Base-by-base conservation (phyloP, 2,888 invertebrate genomes). In the Oeneis ivallda region DNA sequence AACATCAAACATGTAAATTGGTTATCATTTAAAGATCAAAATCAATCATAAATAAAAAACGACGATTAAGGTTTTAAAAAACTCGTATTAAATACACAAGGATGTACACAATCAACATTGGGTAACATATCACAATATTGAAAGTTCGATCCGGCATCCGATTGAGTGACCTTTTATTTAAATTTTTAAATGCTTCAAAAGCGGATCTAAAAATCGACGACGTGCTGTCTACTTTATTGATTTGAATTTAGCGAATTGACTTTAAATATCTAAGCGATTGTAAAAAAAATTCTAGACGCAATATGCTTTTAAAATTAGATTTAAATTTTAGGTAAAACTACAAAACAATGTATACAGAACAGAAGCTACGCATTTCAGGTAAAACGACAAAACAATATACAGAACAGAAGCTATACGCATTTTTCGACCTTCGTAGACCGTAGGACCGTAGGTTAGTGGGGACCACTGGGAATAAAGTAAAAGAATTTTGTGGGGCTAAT, bases 201-300 rank as follows among this genome's bases (percentile, higher is more conserved):
- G 66, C 71, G 71, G 71, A 71, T 71, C 61, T 67, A 13, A 66
- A 60, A 62, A 69, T 67, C 56, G 56, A 58, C 68, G 71, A 69
- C 71, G 70, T 69, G 70, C 70, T 68, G 71, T 71, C 71, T 71
- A 67, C 64, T 67, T 70, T 69, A 71, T 71, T 66, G 62, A 67
- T 67, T 56, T 56, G 13, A 65, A 54, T 53, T 53, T 64, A 64
- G 59, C 11, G 47, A 53, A 15, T 65, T 53, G 43, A 62, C 64
- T 62, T 62, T 61, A 45, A 17, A 17, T 34, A 37, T 59, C 47
- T 41, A 52, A 41, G 19, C 39, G 37, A 37, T 37, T 37, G 7
- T 37, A 8, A 8, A 37, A 37, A 26, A 26, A 26, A 2, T 26
- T 4, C 26, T 2, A 26, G 26, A 26, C 2, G 26, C 26, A 5